Base-by-base conservation (phyloP, 2,888 invertebrate genomes). In the Oscheius sp. region DNA sequence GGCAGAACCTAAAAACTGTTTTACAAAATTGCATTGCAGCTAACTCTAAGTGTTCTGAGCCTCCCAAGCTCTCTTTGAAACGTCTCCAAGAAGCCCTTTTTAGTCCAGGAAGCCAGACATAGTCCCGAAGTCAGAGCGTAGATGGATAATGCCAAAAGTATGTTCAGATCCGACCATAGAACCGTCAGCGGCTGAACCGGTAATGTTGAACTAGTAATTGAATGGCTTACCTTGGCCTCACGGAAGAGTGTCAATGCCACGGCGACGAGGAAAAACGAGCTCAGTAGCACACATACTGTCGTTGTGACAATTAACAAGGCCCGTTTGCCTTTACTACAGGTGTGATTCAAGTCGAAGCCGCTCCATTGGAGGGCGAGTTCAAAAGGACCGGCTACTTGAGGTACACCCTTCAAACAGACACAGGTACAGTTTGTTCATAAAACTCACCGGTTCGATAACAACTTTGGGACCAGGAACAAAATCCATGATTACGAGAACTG, bases 341-440 rank as follows among this genome's bases (percentile, higher is more conserved):
- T 58, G 4, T 50, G 51, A 60, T 50, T 59, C 48, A 72, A 32
- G n/a, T 72, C 50, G 37, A 72, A 72, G 7, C 71, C 71, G 21
- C 60, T 60, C 60, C 60, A 72, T 48, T 72, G 57, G 3, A 59
- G 47, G 47, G 62, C 60, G 13, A 72, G 13, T 29, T 51, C 48
- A 62, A 72, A 72, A 21, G 71, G 71, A 21, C 71, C 71, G 37
- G 51, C 62, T 29, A 72, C 71, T n/a, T 51, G 60, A 47, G 71
- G 71, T 33, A 68, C 55, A 37, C 55, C 33, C 68, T 68, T 13
- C 53, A 68, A 33, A 37, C 21, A 42, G 21, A 21, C 21, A 21
- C 21, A 21, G 21, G 21, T 21, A 21, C 21, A 58, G 11, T 0
- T 11, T 58, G 10, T 58, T 21, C 21, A 21, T 21, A 21, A 21